Evolutionary conservation across 2,113 vertebrate species (phyloP), one percentile per base, ranked within the genome.

Genomic region (Panthera leo): DNA sequence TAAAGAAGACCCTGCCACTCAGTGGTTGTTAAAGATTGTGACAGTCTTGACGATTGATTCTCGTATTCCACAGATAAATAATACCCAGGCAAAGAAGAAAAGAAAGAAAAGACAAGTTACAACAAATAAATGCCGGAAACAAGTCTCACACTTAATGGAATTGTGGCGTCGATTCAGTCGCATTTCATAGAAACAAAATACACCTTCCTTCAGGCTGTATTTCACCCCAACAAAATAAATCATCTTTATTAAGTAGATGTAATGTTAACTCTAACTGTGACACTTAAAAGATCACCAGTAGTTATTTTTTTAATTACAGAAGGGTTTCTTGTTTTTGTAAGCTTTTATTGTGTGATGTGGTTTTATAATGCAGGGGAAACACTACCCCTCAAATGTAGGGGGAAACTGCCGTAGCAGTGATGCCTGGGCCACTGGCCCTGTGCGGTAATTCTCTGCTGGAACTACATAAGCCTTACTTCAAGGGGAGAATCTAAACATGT

Each of bases 41-140:
- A 80, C 84, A 83, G 53, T 79, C 88, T 94, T 97, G n/a, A 90
- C 68, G 39, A 31, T 76, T 95, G 12, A 51, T 97, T 96, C 48
- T 97, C 76, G n/a, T 89, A 34, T 95, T 96, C 91, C 25, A 71
- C 88, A 98, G 97, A 88, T 51, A 89, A 94, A 91, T 91, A 92
- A 55, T 36, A 42, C 55, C 18, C 85, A 87, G 73, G 23, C 76
- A 93, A 53, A 34, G 65, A 82, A 78, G 84, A 79, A 67, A 29
- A 85, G 42, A 65, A 92, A 48, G 39, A 75, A 80, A 93, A 84
- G 71, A 96, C 45, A 93, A 84, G 14, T 48, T 27, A 45, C 25
- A 71, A 31, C 14, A 82, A 83, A 9, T 13, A 51, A 63, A 27
- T 98, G 98, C 73, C 58, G 7, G 65, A 7, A 89, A 48, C 65